These are phyloP conservation scores for Pelvicachromis taeniatus DNA, from an alignment of 2,113 vertebrate species.

Conservation along the genomic window DNA sequence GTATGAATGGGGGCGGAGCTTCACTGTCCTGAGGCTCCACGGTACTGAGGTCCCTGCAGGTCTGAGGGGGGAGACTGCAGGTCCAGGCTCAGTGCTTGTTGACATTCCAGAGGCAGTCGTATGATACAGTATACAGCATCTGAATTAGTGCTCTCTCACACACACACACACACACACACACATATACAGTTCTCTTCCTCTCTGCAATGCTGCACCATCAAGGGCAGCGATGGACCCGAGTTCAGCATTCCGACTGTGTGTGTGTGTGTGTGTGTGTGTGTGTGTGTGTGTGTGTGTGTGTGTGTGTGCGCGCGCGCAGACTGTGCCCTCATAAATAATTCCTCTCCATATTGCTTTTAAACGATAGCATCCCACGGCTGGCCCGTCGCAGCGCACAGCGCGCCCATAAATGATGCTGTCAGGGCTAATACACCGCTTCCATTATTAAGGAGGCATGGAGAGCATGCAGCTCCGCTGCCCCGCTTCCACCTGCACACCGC, in stretches of 20 bases:
- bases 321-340: constrained; percentile 61
- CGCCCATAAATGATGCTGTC: constrained; percentile 69
- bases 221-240: constrained; percentile 37
- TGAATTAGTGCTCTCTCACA: not conserved
- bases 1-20: not conserved
- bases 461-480: not conserved
- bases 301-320: not conserved
- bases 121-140: not conserved
- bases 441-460: constrained; percentile 56
- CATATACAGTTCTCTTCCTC: not conserved
- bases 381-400: constrained; percentile 23
- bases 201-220: constrained; percentile 41
- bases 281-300: not conserved
- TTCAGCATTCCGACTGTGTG: not conserved
- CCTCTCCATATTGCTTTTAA: constrained; percentile 68
- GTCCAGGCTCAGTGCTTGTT: not conserved
- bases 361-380: constrained; percentile 60
- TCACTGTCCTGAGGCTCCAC: not conserved
- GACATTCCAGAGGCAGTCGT: not conserved
- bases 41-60: not conserved
- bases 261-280: not conserved
- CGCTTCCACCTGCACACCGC: not conserved
- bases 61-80: not conserved
- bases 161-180: not conserved
- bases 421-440: constrained; percentile 53